Conservation (phyloP, 2,888 invertebrate genomes). For the Apamea anceps region DNA sequence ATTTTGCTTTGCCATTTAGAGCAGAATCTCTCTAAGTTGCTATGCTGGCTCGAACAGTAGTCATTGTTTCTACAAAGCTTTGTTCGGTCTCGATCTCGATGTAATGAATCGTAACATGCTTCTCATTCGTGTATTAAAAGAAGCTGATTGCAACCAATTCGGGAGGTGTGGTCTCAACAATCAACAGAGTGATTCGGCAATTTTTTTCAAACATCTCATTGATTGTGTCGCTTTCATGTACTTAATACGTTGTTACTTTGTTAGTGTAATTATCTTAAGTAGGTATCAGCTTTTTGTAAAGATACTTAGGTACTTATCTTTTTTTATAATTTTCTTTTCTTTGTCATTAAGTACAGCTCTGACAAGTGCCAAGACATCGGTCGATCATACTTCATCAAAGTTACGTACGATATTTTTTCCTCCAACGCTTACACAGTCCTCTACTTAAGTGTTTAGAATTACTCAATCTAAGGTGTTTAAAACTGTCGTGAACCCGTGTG, state of each 20-base stretch:
- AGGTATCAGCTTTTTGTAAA: conserved; percentile 6
- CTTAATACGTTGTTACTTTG: conserved; percentile 9
- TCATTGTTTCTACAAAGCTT: conserved; percentile 36
- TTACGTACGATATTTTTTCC: conserved; percentile 35
- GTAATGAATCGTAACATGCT: conserved; percentile 43
- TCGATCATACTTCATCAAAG: conserved; percentile 25
- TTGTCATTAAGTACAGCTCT: background rate
- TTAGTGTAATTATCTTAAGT: conserved; percentile 25
- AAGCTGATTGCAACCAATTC: conserved; percentile 51
- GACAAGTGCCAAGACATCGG: conserved; percentile 18
- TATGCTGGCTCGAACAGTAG: conserved; percentile 17
- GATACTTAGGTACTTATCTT: background rate
- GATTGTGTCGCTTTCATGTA: conserved; percentile 21
- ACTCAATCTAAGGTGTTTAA: conserved; percentile 47
- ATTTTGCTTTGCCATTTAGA: conserved; percentile 22
- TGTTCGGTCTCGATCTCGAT: conserved; percentile 15
- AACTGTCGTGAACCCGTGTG: conserved; percentile 52
- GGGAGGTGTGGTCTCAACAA: conserved; percentile 50
- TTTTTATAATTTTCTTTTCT: background rate
- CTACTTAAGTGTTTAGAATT: conserved; percentile 23
- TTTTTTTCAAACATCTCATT: conserved; percentile 30
- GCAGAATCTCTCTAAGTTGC: conserved; percentile 16
- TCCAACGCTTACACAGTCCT: background rate
- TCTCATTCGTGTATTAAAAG: conserved; percentile 35
- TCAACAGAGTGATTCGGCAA: conserved; percentile 51